Evolutionary conservation across 2,888 invertebrate genomes (phyloP).

Genomic region (Polyploca ridens): DNA sequence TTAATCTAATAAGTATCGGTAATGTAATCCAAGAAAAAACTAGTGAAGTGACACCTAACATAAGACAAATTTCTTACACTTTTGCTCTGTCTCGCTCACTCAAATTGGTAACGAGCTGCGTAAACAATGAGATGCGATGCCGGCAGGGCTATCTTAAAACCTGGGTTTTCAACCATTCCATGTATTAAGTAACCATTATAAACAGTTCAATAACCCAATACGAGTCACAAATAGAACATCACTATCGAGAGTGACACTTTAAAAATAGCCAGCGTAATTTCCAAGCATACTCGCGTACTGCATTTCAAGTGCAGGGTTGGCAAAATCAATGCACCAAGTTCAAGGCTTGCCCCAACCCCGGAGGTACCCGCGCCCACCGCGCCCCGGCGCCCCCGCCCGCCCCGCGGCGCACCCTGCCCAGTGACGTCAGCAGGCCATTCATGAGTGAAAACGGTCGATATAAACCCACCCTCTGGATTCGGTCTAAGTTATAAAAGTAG

Average conservation of each 20-base stretch:
- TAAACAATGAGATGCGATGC: too few species aligned
- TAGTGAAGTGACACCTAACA: too few species aligned
- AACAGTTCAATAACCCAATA: background rate
- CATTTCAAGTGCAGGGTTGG: slow-evolving; percentile 47
- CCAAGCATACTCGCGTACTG: slow-evolving; percentile 14
- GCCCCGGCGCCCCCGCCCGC: slow-evolving; percentile 15
- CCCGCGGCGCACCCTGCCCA: slow-evolving; percentile 20
- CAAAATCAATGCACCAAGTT: slow-evolving; percentile 50
- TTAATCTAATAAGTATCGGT: too few species aligned
- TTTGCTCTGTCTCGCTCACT: too few species aligned
- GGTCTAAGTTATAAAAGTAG: slow-evolving; percentile 23
- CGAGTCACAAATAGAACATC: background rate
- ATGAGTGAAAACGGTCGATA: slow-evolving; percentile 56
- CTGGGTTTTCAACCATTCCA: too few species aligned
- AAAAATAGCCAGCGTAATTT: background rate
- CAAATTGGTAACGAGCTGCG: too few species aligned
- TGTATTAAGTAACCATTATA: too few species aligned
- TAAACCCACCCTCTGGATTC: slow-evolving; percentile 20
- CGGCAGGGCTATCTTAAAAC: too few species aligned
- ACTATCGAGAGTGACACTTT: background rate
- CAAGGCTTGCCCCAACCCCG: slow-evolving; percentile 39
- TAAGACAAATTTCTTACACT: too few species aligned
- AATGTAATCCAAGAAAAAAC: too few species aligned
- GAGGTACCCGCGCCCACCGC: slow-evolving; percentile 15
- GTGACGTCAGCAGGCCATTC: slow-evolving; percentile 65